Evolutionary conservation across 2,888 invertebrate genomes (phyloP), one percentile per base, ranked within the genome.

Genomic region (Leucozona laternaria): DNA sequence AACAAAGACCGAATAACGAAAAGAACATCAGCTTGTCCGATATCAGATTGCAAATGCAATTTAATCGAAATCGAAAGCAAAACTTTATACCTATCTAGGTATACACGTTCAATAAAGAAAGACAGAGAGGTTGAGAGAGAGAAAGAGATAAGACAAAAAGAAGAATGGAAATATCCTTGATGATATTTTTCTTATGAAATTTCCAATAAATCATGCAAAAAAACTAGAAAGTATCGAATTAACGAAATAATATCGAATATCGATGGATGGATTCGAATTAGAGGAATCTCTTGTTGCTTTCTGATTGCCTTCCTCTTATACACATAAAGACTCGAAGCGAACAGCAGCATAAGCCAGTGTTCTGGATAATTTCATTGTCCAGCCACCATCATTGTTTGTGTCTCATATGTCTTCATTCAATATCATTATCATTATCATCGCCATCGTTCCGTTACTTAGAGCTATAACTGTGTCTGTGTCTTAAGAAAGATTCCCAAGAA

Each of bases 221-320:
- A 77, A 80, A 83, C 83, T 75, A 70, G 89, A 91, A 91, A 91
- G 91, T 91, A 91, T 91, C 91, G 90, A 91, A 90, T 91, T 91
- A 91, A 90, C 91, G 89, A 90, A 91, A 91, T 91, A 91, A 90
- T 91, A 91, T 91, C 91, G 89, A 88, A 90, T 91, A 83, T 84
- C 78, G 86, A 77, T 55, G 80, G 80, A 85, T 68, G 85, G 57
- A 82, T 86, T 76, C 82, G 82, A 86, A 78, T 86, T 66, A 78
- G 78, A 70, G 53, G 64, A 50, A 45, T 57, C 28, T 48, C 40
- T 34, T 22, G 40, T 45, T 68, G 43, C 45, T 66, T 15, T 50
- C 10, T 28, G 31, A 25, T 40, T 64, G 45, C 43, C 68, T 17
- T 60, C 13, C 40, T 40, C 40, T 8, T 22, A 2, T 11, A 5